Percentiles rank a stretch among this genome's conserved stretches.
Evolutionary conservation across 2,888 invertebrate genomes (phyloP).

Genomic region (Abscondita cerata): DNA sequence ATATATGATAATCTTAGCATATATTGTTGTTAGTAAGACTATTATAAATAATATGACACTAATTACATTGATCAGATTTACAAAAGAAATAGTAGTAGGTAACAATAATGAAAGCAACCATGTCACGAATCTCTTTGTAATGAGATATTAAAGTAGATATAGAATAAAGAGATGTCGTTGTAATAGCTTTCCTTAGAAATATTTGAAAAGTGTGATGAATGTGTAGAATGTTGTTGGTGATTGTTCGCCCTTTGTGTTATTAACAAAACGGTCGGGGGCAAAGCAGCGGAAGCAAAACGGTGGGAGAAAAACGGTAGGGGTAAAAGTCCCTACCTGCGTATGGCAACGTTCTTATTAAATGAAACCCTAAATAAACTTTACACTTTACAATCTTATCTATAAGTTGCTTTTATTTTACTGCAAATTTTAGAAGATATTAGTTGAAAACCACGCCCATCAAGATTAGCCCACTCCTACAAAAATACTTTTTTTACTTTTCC

Average conservation of each 20-base stretch:
- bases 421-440: no score
- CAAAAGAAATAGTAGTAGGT: neutral
- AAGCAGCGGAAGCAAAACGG: neutral
- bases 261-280: neutral
- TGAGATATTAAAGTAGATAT: neutral
- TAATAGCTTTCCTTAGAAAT: neutral
- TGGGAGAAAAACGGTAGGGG: neutral
- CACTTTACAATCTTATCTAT: no score
- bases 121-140: neutral
- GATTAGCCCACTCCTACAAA: no score
- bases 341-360: no score
- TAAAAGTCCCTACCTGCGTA: neutral
- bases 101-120: neutral
- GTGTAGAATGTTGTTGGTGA: neutral
- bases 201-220: no score
- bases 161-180: neutral
- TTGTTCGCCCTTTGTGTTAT: neutral
- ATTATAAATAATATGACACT: no score
- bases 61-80: neutral
- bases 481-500: no score
- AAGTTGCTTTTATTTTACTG: no score
- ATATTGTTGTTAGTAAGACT: no score
- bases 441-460: no score
- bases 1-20: constrained; percentile 3
- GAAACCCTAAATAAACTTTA: no score